Conservation (phyloP, 2,888 invertebrate species). For the Pterostichus madidus region DNA sequence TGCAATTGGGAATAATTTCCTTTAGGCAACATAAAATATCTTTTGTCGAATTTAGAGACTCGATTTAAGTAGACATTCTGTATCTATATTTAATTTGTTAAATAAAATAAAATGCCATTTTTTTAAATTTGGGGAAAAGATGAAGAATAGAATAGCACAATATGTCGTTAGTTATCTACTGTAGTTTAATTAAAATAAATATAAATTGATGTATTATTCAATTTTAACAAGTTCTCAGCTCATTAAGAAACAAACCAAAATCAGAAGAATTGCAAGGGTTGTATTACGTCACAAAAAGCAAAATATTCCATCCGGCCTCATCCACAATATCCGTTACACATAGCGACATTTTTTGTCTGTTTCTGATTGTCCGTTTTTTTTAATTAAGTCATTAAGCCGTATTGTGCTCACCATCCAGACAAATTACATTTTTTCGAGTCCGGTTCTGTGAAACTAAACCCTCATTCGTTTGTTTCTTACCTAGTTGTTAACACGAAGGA, state of each 20-base stretch:
- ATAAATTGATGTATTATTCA: no score
- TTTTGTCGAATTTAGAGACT: no score
- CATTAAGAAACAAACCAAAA: slow-evolving; percentile 21
- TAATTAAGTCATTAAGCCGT: slow-evolving; percentile 44
- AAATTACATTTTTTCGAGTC: slow-evolving; percentile 40
- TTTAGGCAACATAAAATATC: no score
- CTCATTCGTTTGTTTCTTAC: slow-evolving; percentile 29
- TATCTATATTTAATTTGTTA: no score
- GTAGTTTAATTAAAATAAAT: no score
- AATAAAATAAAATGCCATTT: no score
- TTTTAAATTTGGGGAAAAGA: no score
- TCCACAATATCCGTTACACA: slow-evolving; percentile 29
- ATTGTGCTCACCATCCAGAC: slow-evolving; percentile 18
- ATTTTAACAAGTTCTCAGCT: slow-evolving; percentile 10
- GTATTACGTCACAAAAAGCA: slow-evolving; percentile 10
- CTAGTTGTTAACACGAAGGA: slow-evolving; percentile 36
- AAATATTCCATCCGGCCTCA: slow-evolving; percentile 19
- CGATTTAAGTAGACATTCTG: no score
- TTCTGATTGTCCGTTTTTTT: slow-evolving; percentile 37
- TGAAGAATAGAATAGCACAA: no score
- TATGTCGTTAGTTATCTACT: no score
- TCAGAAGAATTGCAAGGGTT: slow-evolving; percentile 9
- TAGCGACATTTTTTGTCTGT: slow-evolving; percentile 31
- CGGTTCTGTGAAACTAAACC: slow-evolving; percentile 41
- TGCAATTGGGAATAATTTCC: no score